Evolutionary conservation across 1,140 invertebrate species (phyloP), one percentile per base, ranked within the genome.

Genomic region (Drosophila persimilis): DNA sequence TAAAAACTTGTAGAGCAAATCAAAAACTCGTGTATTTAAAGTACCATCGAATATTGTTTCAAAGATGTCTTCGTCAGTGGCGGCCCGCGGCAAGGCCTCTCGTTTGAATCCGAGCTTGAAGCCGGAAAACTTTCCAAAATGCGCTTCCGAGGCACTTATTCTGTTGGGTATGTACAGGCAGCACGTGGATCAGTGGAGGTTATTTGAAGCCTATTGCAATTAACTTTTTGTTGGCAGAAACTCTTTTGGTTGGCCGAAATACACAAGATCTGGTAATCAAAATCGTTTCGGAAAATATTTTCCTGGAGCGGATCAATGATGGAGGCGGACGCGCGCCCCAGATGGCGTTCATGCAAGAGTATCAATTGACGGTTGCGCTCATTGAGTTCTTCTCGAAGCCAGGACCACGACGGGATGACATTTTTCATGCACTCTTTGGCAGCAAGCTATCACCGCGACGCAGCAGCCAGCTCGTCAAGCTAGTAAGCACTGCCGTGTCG

Each of bases 271-370:
- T 92, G 60, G 94, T 95, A 24, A 93, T 95, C 91, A 95, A 96
- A 70, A 92, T 97, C 22, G 96, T 97, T 91, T 94, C 95, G 2
- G 95, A 97, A 88, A 96, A 96, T 91, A 93, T 97, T 22, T 97
- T 97, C 80, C 95, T 95, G 53, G 96, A 97, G 90, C 93, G 94
- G 15, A 67, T 9, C 31, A 84, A 84, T 46, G 76, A 77, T 51
- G 69, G 64, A 22, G 65, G 80, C 3, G 62, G 69, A 11, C 60
- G 77, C 13, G 80, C 80, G 50, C 70, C 77, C 39, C 63, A 86
- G 51, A 73, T 95, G 52, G 94, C 92, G 51, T 93, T 95, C 0
- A 92, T 96, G 31, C 94, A 96, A 77, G 95, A 97, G 77, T 89
- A 97, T 15, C 95, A 96, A 75, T 89, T 97, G 0, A 93, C 96